phyloP scores from a whole-genome alignment of 2,797 vertebrate species.

The Poeciliopsis presidionis region DNA sequence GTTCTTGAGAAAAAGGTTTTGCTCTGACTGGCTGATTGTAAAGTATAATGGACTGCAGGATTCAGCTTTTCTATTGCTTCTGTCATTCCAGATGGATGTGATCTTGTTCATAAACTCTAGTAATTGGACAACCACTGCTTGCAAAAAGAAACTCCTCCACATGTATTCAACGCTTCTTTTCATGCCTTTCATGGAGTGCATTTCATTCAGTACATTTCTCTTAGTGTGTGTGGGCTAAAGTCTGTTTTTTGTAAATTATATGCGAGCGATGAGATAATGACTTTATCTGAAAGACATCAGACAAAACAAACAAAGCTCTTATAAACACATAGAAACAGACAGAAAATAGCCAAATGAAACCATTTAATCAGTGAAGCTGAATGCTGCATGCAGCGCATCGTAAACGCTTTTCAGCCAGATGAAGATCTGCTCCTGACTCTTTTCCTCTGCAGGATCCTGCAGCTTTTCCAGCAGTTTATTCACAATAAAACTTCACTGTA shows the following conservation, averaged over 20 bases:
- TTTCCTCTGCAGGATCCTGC: not conserved
- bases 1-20: conserved; percentile 16
- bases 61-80: not conserved
- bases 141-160: conserved; percentile 7
- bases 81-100: conserved; percentile 19
- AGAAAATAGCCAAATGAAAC: conserved; percentile 2
- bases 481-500: no score
- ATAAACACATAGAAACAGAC: not conserved
- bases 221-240: not conserved
- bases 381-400: not conserved
- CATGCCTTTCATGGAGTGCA: not conserved
- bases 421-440: not conserved
- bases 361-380: not conserved
- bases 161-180: conserved; percentile 3
- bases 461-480: not conserved
- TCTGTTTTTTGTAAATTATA: not conserved
- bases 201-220: not conserved
- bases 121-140: conserved; percentile 19
- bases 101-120: conserved; percentile 12
- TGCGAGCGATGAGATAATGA: not conserved
- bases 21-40: conserved; percentile 13
- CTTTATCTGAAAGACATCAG: not conserved
- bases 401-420: not conserved
- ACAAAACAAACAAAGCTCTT: not conserved
- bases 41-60: not conserved